Conservation (phyloP, 2,888 invertebrate genomes). For the Alloplasta piceator region DNA sequence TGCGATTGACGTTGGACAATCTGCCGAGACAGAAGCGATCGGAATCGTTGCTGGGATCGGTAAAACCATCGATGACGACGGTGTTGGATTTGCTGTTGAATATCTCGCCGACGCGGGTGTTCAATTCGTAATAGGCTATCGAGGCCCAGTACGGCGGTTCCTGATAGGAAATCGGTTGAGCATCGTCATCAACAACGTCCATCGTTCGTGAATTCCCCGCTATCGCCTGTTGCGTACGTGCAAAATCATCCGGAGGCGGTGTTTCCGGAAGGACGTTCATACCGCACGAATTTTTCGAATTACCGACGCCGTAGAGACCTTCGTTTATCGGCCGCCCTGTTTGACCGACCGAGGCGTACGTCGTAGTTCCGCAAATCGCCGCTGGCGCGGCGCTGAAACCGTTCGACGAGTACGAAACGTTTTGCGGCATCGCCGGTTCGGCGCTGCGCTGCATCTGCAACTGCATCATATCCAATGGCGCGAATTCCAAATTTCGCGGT, state of each 20-base stretch:
- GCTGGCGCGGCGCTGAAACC: constrained; percentile 88
- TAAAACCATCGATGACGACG: constrained; percentile 99
- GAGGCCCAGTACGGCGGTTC: constrained; percentile 99
- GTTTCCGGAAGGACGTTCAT: constrained; percentile 2
- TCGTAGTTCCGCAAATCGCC: constrained; percentile 80
- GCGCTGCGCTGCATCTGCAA: constrained; percentile 93
- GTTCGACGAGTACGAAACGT: constrained; percentile 93
- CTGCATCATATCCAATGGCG: constrained; percentile 92
- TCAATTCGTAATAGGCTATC: constrained; percentile 99
- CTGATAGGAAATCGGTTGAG: constrained; percentile 83
- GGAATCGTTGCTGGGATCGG: constrained; percentile 98
- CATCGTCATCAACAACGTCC: neutral
- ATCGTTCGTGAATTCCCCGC: neutral
- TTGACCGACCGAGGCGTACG: constrained; percentile 82
- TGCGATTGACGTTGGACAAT: constrained; percentile 98
- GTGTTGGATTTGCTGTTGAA: constrained; percentile 96
- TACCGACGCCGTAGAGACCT: constrained; percentile 83
- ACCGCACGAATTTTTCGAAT: constrained; percentile 79
- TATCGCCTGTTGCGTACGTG: neutral
- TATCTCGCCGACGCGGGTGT: constrained; percentile 98
- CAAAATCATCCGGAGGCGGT: constrained; percentile 76
- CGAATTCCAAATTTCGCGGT: constrained; percentile 97
- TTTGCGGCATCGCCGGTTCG: constrained; percentile 98
- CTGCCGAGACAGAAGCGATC: constrained; percentile 99
- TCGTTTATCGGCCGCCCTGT: constrained; percentile 84